phyloP scores from a whole-genome alignment of 1,140 invertebrate genomes.

The Bombus sibiricus region DNA sequence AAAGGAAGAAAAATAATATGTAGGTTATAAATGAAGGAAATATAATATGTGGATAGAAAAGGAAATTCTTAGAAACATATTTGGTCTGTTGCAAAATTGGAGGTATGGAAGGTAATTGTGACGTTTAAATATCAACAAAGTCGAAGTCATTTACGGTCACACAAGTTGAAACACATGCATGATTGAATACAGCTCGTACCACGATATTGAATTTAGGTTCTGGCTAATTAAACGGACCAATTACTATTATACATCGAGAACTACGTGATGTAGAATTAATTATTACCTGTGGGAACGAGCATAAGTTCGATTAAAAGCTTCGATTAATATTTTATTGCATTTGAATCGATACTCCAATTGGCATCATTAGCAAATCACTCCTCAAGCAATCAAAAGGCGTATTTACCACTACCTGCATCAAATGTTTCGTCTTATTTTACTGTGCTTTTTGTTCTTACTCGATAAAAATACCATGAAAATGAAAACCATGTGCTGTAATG shows the following conservation, averaged over 20 bases:
- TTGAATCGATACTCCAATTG: background rate
- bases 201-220: constrained; percentile 3
- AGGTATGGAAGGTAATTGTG: background rate
- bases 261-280: background rate
- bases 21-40: too few relatives aligned
- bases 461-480: too few relatives aligned
- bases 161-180: background rate
- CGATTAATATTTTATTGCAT: background rate
- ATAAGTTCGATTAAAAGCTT: background rate
- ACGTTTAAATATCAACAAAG: background rate
- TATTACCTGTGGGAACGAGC: background rate
- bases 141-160: background rate
- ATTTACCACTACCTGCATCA: background rate
- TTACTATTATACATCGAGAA: background rate
- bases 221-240: constrained; percentile 8
- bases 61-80: background rate
- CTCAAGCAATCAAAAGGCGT: background rate
- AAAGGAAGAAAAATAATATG: background rate
- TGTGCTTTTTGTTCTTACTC: background rate
- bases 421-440: background rate
- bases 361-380: background rate
- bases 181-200: background rate
- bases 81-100: background rate
- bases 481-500: background rate
- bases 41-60: background rate